phyloP scores from a whole-genome alignment of 2,888 invertebrate genomes.

The Sympetrum striolatum region DNA sequence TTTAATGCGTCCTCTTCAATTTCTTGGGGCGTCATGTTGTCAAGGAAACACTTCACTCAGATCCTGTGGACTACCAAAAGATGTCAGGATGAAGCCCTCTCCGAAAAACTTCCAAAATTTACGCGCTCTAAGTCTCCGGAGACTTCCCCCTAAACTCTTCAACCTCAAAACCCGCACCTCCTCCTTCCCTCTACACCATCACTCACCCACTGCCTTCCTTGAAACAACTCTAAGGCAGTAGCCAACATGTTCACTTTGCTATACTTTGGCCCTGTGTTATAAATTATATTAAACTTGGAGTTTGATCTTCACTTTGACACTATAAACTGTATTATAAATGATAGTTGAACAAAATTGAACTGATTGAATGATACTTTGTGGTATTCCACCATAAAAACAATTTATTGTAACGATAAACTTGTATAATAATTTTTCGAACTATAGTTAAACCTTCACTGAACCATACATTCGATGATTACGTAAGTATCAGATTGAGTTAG shows the following conservation, averaged over 20 bases:
- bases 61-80: not conserved
- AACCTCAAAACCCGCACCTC: not conserved
- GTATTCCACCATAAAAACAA: too few relatives aligned
- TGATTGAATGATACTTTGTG: too few relatives aligned
- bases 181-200: not conserved
- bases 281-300: too few relatives aligned
- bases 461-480: too few relatives aligned
- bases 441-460: too few relatives aligned
- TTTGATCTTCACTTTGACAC: too few relatives aligned
- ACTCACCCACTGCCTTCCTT: not conserved
- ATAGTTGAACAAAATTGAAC: too few relatives aligned
- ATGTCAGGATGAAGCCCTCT: not conserved
- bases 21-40: not conserved
- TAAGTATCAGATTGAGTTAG: too few relatives aligned
- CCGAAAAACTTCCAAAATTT: not conserved
- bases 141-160: not conserved
- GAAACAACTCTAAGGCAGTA: not conserved
- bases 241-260: not conserved
- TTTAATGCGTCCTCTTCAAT: not conserved
- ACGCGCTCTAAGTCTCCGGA: not conserved
- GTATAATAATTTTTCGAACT: too few relatives aligned
- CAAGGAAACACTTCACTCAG: not conserved
- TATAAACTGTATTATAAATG: too few relatives aligned
- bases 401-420: too few relatives aligned
- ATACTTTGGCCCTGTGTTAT: too few relatives aligned